These are phyloP conservation scores for Reinhardtius hippoglossoides DNA, from an alignment of 2,113 vertebrate genomes.

Conservation along the genomic window DNA sequence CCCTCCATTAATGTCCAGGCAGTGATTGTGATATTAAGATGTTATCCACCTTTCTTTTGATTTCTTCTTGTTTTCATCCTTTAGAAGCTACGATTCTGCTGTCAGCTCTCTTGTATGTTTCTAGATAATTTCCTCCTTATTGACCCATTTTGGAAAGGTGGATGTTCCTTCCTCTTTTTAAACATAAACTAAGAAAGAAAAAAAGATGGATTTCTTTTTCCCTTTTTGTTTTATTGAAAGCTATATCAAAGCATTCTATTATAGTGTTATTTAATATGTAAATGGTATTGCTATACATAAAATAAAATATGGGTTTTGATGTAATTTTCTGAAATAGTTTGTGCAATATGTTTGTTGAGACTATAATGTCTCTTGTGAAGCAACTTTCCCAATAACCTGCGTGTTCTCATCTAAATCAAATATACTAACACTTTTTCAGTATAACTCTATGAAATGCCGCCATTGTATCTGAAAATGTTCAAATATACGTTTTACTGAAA, in stretches of 20 bases:
- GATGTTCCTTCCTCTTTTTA: constrained; percentile 84
- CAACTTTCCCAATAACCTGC: too few relatives aligned
- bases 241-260: constrained; percentile 97
- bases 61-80: constrained; percentile 31
- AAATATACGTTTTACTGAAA: too few relatives aligned
- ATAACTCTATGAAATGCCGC: too few relatives aligned
- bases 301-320: constrained; percentile 99
- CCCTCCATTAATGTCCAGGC: constrained; percentile 84
- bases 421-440: too few relatives aligned
- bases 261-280: constrained; percentile 99
- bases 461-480: too few relatives aligned
- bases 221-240: constrained; percentile 88
- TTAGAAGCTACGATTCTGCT: constrained; percentile 76
- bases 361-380: not conserved
- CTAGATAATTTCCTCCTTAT: constrained; percentile 84
- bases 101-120: constrained; percentile 84
- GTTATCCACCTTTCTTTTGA: constrained; percentile 12
- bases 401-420: too few relatives aligned
- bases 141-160: constrained; percentile 85
- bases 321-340: constrained; percentile 83
- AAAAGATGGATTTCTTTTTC: constrained; percentile 78
- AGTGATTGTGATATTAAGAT: constrained; percentile 90
- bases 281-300: constrained; percentile 99
- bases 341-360: not conserved
- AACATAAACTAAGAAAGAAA: constrained; percentile 81